Evolutionary conservation across 2,113 vertebrate species (phyloP).

Genomic region (Nesogale talazaci): DNA sequence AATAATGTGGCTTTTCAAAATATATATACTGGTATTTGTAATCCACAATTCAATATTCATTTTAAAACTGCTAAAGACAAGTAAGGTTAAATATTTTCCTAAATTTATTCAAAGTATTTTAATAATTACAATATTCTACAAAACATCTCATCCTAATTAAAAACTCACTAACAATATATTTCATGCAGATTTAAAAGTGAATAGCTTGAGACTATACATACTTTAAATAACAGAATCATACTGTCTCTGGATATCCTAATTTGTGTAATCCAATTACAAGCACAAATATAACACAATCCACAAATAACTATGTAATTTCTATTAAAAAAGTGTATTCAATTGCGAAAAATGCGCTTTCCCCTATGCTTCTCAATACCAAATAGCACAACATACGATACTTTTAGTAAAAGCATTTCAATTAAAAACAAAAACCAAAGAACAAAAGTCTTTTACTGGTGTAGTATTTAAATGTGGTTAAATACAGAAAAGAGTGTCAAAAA

Average conservation of each 20-base stretch:
- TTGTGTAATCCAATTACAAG: slow-evolving; percentile 44
- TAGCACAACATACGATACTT: neutral
- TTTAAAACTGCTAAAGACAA: neutral
- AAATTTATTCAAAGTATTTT: slow-evolving; percentile 38
- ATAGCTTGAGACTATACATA: slow-evolving; percentile 30
- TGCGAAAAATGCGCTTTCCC: slow-evolving; percentile 47
- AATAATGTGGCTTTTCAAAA: neutral
- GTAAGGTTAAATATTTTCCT: slow-evolving; percentile 24
- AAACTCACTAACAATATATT: neutral
- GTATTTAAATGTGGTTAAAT: slow-evolving; percentile 4
- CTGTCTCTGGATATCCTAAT: slow-evolving; percentile 30
- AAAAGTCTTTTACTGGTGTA: neutral
- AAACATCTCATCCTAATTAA: slow-evolving; percentile 16
- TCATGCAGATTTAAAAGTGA: slow-evolving; percentile 5
- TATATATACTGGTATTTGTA: neutral
- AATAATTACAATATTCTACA: neutral
- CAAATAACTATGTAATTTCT: slow-evolving; percentile 15
- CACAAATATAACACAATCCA: slow-evolving; percentile 20
- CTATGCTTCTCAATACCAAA: neutral
- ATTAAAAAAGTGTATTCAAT: slow-evolving; percentile 23
- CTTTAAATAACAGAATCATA: slow-evolving; percentile 24
- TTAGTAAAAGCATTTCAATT: neutral
- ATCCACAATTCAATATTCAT: slow-evolving; percentile 32
- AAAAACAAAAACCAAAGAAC: neutral
- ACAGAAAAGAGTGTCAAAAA: slow-evolving; percentile 8